phyloP scores from a whole-genome alignment of 2,113 vertebrate genomes.

The Agapornis roseicollis region DNA sequence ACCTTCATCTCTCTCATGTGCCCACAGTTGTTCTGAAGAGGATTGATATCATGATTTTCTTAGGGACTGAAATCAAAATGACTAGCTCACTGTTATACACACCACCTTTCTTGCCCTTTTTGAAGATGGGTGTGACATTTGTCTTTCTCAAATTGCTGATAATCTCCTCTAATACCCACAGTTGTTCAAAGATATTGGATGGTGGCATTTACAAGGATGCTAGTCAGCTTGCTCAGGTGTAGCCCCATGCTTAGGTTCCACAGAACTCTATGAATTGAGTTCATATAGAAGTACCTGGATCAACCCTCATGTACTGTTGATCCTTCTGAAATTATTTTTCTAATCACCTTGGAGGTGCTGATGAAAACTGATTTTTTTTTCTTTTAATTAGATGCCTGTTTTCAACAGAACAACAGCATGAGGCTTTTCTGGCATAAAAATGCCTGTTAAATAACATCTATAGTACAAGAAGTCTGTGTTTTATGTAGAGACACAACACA shows the following conservation, averaged over 20 bases:
- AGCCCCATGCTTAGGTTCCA: accelerated
- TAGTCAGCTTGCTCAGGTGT: not conserved
- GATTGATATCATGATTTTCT: not conserved
- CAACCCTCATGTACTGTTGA: not conserved
- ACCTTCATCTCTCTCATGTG: not conserved
- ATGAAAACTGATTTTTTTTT: not conserved
- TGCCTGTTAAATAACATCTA: not conserved
- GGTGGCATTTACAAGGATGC: not conserved
- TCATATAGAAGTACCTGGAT: not conserved
- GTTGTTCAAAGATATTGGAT: accelerated
- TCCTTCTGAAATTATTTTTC: not conserved
- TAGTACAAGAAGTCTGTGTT: not conserved
- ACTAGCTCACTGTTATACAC: not conserved
- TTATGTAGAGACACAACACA: not conserved
- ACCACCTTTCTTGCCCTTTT: not conserved
- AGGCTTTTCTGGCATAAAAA: not conserved
- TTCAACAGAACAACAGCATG: accelerated
- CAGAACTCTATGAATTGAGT: not conserved
- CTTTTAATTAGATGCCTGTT: not conserved
- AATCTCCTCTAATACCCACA: not conserved
- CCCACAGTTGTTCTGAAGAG: not conserved
- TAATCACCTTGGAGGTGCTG: not conserved
- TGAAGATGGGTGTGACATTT: not conserved
- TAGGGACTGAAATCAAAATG: not conserved
- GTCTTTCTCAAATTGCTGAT: not conserved